These are phyloP conservation scores for Pyrocoelia pectoralis DNA, from an alignment of 2,888 invertebrate species.

Conservation along the genomic window DNA sequence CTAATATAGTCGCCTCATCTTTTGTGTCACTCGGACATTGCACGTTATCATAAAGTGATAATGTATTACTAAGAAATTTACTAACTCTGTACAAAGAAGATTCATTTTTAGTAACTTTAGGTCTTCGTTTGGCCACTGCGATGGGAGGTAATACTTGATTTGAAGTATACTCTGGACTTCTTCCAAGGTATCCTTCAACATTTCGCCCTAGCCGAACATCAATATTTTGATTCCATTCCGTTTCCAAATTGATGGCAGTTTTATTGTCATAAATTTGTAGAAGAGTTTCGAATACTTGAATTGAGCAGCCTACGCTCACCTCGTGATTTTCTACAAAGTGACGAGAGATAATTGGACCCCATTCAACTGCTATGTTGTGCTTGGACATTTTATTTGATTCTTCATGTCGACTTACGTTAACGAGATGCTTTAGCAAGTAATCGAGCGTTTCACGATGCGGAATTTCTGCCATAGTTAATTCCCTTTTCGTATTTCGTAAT, in stretches of 20 bases:
- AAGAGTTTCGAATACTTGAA: constrained; percentile 28
- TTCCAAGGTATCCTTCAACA: constrained; percentile 2
- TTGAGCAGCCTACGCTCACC: constrained; percentile 15
- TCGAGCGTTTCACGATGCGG: constrained; percentile 50
- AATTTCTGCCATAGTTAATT: constrained; percentile 27
- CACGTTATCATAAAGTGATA: constrained; percentile 29
- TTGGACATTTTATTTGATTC: constrained; percentile 44
- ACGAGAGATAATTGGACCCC: constrained; percentile 43
- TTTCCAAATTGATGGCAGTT: constrained; percentile 9
- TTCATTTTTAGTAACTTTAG: constrained; percentile 22
- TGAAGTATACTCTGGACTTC: constrained; percentile 14
- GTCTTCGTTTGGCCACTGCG: constrained; percentile 14
- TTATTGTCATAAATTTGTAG: constrained; percentile 29
- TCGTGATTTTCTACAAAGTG: constrained; percentile 22
- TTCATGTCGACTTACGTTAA: constrained; percentile 45
- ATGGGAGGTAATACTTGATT: constrained; percentile 8
- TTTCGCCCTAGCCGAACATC: neutral
- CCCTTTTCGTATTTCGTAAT: constrained; percentile 42
- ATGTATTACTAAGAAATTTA: constrained; percentile 16
- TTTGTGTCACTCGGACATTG: neutral
- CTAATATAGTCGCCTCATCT: constrained; percentile 27
- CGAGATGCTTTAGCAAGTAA: constrained; percentile 49
- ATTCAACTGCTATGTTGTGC: constrained; percentile 46
- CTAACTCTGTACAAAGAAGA: constrained; percentile 29
- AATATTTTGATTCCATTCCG: constrained; percentile 11